Evolutionary conservation across 2,113 vertebrate genomes (phyloP), one percentile per base, ranked within the genome.

Genomic region (Acanthochromis polyacanthus): DNA sequence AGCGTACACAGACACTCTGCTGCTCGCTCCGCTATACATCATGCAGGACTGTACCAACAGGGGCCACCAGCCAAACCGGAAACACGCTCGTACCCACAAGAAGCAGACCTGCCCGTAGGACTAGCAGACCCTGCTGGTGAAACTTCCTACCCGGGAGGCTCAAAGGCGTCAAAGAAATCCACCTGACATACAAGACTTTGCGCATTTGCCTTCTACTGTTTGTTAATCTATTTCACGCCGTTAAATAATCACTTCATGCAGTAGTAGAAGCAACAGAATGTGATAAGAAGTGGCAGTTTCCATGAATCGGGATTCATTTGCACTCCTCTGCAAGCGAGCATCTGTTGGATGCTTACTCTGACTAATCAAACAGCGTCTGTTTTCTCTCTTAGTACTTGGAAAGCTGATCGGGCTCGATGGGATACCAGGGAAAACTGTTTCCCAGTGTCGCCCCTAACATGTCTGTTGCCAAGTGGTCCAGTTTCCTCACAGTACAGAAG

Each of bases 51-150:
- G 78, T 60, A 82, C 84, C 68, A 52, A 79, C 75, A 50, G 64
- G 83, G 83, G 61, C 85, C 65, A 70, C 53, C 60, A 25, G 87
- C 83, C 86, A 84, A 84, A 89, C 80, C 82, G 92, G 91, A 91
- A 92, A 71, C 16, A 40, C 23, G 71, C 57, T 68, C 20, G 63
- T 67, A 70, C 69, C 82, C 81, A 88, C 87, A 90, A 92, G 90
- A 94, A 94, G 85, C 76, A 68, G 65, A 76, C 46, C 36, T 46
- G 84, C 70, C 78, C 65, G 69, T 86, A 88, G 45, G 46, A 85
- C 75, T 30, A 62, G 63, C 84, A 88, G 81, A 84, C 80, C 56
- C 74, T n/a, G 67, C 84, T 73, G 75, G 52, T 64, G 82, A 64
- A 67, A 85, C 78, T 77, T 90, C 88, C 92, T 71, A 23, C 80